Conservation (phyloP, 2,113 vertebrate species). For the Pomatorhinus ruficollis region DNA sequence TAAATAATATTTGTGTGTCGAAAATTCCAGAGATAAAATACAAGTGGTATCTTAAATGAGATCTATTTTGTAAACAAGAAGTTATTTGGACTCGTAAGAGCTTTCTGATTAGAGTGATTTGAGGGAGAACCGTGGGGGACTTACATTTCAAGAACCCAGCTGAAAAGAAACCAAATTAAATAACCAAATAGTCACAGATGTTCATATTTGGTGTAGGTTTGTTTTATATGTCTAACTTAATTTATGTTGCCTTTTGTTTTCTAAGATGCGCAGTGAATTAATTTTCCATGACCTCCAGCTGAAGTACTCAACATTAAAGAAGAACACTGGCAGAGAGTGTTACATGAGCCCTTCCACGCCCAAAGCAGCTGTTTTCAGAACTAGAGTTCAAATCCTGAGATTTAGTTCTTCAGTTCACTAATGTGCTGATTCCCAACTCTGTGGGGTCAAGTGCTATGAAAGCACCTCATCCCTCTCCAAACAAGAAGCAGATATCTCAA, state of each 20-base stretch:
- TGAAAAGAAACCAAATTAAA: neutral
- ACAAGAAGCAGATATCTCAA: neutral
- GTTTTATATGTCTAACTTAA: neutral
- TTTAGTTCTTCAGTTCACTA: neutral
- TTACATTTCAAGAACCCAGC: neutral
- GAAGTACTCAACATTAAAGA: neutral
- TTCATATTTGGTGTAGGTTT: neutral
- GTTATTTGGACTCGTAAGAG: neutral
- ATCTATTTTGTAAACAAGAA: neutral
- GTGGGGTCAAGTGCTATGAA: neutral
- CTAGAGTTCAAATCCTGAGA: neutral
- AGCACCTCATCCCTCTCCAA: neutral
- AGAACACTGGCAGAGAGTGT: neutral
- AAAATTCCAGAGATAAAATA: neutral
- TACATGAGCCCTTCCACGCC: neutral
- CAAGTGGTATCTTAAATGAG: neutral
- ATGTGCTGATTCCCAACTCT: neutral
- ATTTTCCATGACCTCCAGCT: neutral
- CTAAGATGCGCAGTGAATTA: neutral
- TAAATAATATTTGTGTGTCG: neutral
- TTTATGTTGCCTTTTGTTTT: neutral
- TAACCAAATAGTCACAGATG: neutral
- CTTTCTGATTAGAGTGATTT: neutral
- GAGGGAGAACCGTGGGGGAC: neutral
- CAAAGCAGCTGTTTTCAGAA: neutral